Evolutionary conservation across 2,888 invertebrate species (phyloP).

Genomic region (Diplolepis rosae): DNA sequence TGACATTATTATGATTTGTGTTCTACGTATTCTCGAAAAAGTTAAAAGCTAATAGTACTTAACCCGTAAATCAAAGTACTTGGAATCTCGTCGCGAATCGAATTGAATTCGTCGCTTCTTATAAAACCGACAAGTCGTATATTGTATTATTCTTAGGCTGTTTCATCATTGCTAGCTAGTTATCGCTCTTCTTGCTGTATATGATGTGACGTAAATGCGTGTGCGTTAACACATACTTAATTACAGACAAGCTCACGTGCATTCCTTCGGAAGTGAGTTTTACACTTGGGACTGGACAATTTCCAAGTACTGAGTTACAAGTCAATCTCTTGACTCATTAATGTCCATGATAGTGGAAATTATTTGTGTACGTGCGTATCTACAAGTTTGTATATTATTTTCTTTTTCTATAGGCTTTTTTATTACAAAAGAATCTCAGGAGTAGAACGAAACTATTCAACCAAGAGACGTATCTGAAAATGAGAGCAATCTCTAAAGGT

Average conservation of each 20-base stretch:
- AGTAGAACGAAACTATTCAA: not conserved
- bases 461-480: not conserved
- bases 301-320: slow-evolving; percentile 54
- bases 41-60: slow-evolving; percentile 26
- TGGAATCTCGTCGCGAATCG: slow-evolving; percentile 25
- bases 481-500: not conserved
- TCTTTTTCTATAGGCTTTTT: not conserved
- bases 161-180: not conserved
- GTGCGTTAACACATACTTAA: slow-evolving; percentile 31
- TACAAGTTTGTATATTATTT: slow-evolving; percentile 11
- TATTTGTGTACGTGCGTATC: slow-evolving; percentile 42
- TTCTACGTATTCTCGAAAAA: slow-evolving; percentile 8
- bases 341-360: slow-evolving; percentile 51
- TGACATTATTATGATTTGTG: slow-evolving; percentile 23
- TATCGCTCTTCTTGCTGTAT: not conserved
- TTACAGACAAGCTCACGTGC: slow-evolving; percentile 24
- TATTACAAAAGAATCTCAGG: not conserved
- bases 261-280: slow-evolving; percentile 30
- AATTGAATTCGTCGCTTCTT: slow-evolving; percentile 31
- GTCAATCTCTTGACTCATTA: slow-evolving; percentile 55
- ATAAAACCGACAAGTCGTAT: slow-evolving; percentile 30
- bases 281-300: slow-evolving; percentile 21
- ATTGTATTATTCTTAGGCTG: slow-evolving; percentile 9
- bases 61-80: slow-evolving; percentile 29
- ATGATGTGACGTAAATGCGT: slow-evolving; percentile 16